Evolutionary conservation across 2,888 invertebrate species (phyloP).

Genomic region (Eristalinus aeneus): DNA sequence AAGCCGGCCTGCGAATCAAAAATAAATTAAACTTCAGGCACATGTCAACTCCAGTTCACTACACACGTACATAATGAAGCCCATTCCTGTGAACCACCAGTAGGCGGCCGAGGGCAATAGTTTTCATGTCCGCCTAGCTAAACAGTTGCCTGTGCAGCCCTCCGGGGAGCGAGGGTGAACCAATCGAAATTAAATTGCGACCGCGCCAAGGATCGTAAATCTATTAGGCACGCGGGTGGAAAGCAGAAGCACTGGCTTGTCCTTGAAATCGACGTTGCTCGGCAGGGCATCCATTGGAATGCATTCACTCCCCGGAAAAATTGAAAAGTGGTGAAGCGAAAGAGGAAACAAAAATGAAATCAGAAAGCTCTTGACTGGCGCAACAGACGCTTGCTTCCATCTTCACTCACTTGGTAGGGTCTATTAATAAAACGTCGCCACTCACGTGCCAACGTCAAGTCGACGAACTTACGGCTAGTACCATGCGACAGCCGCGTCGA

Average conservation of each 20-base stretch:
- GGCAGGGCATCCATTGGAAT: constrained; percentile 11
- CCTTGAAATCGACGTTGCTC: constrained; percentile 39
- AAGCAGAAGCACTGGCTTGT: constrained; percentile 7
- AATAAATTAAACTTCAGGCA: constrained; percentile 1
- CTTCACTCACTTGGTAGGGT: neutral
- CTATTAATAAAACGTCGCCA: constrained; percentile 33
- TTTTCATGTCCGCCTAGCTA: neutral
- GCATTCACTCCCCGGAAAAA: constrained; percentile 15
- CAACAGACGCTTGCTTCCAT: neutral
- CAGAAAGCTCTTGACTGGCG: neutral
- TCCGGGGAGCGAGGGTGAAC: constrained; percentile 10
- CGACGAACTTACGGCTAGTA: constrained; percentile 24
- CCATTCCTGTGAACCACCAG: neutral
- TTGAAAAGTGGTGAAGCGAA: neutral
- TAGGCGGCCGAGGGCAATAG: neutral
- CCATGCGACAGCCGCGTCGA: neutral
- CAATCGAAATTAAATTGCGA: constrained; percentile 48
- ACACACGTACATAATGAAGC: neutral
- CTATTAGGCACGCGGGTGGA: neutral
- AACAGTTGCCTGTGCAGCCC: neutral
- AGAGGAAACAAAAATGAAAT: neutral
- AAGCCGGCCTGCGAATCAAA: neutral
- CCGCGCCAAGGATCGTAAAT: neutral
- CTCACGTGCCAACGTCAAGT: constrained; percentile 39
- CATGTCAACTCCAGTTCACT: constrained; percentile 18